Evolutionary conservation across 2,113 vertebrate genomes (phyloP).

Genomic region (Oreochromis niloticus): DNA sequence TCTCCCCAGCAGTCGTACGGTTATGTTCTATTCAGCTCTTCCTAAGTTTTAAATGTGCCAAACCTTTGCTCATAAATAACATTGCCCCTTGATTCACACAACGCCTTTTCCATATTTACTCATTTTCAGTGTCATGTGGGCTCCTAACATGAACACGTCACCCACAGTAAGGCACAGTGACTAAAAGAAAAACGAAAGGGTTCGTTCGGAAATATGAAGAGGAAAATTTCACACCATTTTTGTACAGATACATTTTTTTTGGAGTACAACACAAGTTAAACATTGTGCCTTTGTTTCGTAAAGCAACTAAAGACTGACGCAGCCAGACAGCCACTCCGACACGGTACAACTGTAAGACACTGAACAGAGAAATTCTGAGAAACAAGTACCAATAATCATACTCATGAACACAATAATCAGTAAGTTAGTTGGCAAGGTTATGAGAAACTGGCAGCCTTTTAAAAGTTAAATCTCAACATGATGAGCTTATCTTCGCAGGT

Average conservation of each 20-base stretch:
- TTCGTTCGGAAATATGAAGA: constrained; percentile 16
- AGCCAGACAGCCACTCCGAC: constrained; percentile 44
- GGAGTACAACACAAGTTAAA: constrained; percentile 22
- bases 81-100: background rate
- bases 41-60: background rate
- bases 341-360: constrained; percentile 48
- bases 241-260: background rate
- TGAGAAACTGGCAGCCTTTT: constrained; percentile 11
- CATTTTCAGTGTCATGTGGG: constrained; percentile 26
- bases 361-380: constrained; percentile 45
- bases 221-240: constrained; percentile 3
- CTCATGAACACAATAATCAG: constrained; percentile 53
- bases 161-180: constrained; percentile 78
- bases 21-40: background rate
- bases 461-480: background rate
- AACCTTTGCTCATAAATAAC: background rate
- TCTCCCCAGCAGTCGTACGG: background rate
- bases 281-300: constrained; percentile 46
- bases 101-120: background rate
- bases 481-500: background rate
- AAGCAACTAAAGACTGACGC: constrained; percentile 31
- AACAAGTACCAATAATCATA: constrained; percentile 43
- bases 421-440: constrained; percentile 29
- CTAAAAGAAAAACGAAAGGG: constrained; percentile 52
- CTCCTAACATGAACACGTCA: constrained; percentile 22